Evolutionary conservation across 2,888 invertebrate species (phyloP).

Genomic region (Epinotia brunnichana): DNA sequence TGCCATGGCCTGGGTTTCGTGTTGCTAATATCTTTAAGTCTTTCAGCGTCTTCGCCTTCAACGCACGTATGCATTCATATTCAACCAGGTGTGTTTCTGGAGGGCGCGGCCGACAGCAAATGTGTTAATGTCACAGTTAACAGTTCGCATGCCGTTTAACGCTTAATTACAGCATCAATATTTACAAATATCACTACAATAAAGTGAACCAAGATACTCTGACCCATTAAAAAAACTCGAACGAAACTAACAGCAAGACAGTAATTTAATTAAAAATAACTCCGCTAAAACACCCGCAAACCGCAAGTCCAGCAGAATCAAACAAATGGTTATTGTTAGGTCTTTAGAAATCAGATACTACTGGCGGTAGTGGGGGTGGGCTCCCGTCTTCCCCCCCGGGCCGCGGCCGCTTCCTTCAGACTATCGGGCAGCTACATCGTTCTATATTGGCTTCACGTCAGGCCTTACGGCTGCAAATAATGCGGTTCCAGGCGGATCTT

Average conservation of each 20-base stretch:
- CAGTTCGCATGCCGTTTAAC: too few species aligned
- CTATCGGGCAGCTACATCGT: conserved; percentile 57
- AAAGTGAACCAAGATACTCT: not conserved
- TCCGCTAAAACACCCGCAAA: conserved; percentile 23
- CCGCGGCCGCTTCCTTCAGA: conserved; percentile 63
- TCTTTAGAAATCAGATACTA: conserved; percentile 43
- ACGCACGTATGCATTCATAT: too few species aligned
- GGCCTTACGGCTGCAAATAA: conserved; percentile 35
- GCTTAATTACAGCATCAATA: too few species aligned
- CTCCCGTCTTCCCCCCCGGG: conserved; percentile 50
- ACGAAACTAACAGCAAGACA: conserved; percentile 2
- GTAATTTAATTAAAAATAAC: conserved; percentile 41
- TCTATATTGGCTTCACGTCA: conserved; percentile 27
- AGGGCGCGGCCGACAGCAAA: too few species aligned
- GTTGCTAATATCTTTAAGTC: not conserved
- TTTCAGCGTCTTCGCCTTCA: too few species aligned
- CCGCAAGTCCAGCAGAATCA: conserved; percentile 38
- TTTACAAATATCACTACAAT: too few species aligned
- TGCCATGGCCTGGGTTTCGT: not conserved
- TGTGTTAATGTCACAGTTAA: too few species aligned
- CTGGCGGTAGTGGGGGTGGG: conserved; percentile 26
- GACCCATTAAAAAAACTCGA: not conserved
- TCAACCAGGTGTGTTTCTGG: too few species aligned
- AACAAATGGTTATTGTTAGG: conserved; percentile 44
- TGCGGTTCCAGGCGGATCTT: conserved; percentile 18